A percentile compares a stretch with the other conserved stretches of the same genome.
These are phyloP conservation scores for Hymenochirus boettgeri DNA, from an alignment of 2,113 vertebrate species.

Conservation along the genomic window DNA sequence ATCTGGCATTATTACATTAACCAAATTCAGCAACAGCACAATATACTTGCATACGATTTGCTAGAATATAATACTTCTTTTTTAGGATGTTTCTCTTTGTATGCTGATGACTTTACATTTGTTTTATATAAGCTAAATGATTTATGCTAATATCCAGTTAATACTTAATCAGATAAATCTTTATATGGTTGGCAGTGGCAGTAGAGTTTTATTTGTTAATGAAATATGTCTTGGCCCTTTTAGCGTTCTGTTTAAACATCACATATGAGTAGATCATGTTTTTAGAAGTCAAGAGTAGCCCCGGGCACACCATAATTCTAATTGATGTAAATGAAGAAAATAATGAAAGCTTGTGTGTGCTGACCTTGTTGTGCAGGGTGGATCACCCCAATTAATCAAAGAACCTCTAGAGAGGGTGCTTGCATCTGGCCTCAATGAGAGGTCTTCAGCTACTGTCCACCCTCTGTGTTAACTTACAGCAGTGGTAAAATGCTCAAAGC, in stretches of 20 bases:
- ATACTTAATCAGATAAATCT: conserved; percentile 51
- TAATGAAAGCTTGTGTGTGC: conserved; percentile 73
- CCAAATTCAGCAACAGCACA: conserved; percentile 7
- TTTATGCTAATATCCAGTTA: conserved; percentile 53
- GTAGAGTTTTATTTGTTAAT: conserved; percentile 58
- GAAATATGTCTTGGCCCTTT: conserved; percentile 70
- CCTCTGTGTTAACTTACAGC: conserved; percentile 13
- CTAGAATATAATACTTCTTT: conserved; percentile 44
- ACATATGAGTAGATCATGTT: conserved; percentile 58
- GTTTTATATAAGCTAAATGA: conserved; percentile 49
- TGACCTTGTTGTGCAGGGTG: conserved; percentile 82
- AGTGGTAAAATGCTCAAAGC: conserved; percentile 6
- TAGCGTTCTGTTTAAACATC: conserved; percentile 66
- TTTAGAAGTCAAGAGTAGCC: conserved; percentile 63
- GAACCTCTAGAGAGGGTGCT: conserved; percentile 76
- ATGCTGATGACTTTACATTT: conserved; percentile 39
- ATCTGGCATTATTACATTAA: conserved; percentile 11
- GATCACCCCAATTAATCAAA: conserved; percentile 92
- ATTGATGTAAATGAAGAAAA: conserved; percentile 88
- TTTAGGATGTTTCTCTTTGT: conserved; percentile 45
- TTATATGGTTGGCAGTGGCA: conserved; percentile 52
- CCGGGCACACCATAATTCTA: conserved; percentile 67
- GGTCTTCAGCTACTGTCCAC: conserved; percentile 57
- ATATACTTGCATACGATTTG: conserved; percentile 3
- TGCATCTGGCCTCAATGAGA: conserved; percentile 71